phyloP scores from a whole-genome alignment of 2,797 vertebrate species.

The Melanotaenia nigrans region DNA sequence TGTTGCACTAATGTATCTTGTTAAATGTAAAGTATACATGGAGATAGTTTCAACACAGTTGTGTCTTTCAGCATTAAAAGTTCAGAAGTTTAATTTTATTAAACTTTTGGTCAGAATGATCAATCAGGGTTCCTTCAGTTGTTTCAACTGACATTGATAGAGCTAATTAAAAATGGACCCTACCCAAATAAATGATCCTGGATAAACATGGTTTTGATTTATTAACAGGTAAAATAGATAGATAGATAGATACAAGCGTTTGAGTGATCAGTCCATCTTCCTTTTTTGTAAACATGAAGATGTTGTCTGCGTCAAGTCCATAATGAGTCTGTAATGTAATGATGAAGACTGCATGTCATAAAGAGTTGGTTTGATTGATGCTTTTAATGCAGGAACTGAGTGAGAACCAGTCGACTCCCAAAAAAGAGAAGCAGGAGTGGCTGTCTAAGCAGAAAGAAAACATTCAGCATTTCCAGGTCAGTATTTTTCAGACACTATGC shows the following conservation, averaged over 20 bases:
- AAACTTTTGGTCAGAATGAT: background rate
- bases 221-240: background rate
- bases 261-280: background rate
- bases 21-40: too few relatives aligned
- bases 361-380: background rate
- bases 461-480: conserved; percentile 98
- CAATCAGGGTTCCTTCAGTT: background rate
- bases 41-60: too few relatives aligned
- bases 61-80: too few relatives aligned
- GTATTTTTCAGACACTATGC: conserved; percentile 53
- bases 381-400: conserved; percentile 88
- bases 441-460: conserved; percentile 98
- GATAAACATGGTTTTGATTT: background rate
- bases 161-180: background rate
- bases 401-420: conserved; percentile 98
- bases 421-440: conserved; percentile 99
- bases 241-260: background rate
- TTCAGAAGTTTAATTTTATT: too few relatives aligned
- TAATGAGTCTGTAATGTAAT: too few relatives aligned
- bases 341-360: background rate
- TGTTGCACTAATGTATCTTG: too few relatives aligned
- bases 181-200: background rate
- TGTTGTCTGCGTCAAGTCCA: background rate
- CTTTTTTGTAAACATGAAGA: background rate
- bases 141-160: background rate